These are phyloP conservation scores for Clarias magur DNA, from an alignment of 2,113 vertebrate genomes.

Conservation along the genomic window DNA sequence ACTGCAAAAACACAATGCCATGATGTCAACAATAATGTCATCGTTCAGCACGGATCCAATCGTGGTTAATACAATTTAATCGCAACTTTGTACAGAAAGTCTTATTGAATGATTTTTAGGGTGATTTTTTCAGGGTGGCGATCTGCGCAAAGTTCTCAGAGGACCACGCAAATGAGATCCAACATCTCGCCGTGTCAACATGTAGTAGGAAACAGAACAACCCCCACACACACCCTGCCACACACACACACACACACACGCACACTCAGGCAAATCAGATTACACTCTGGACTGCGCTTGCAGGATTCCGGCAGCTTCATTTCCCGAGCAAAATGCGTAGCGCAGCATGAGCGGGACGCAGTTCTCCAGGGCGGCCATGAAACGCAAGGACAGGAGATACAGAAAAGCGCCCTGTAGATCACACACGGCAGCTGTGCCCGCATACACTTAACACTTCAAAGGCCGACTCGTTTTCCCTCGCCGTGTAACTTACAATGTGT, in stretches of 20 bases:
- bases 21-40: neutral
- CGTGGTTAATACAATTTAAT: neutral
- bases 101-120: neutral
- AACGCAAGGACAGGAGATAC: slow-evolving; percentile 20
- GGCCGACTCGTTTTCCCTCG: slow-evolving; percentile 47
- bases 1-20: neutral
- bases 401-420: slow-evolving; percentile 31
- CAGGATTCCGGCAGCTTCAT: neutral
- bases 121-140: too few relatives aligned
- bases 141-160: neutral
- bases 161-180: neutral
- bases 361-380: neutral
- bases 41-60: neutral
- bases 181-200: neutral
- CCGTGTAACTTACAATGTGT: slow-evolving; percentile 37
- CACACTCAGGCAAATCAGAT: neutral
- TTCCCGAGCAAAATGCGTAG: neutral
- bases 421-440: slow-evolving; percentile 31
- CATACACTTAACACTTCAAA: slow-evolving; percentile 50
- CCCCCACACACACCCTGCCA: too few relatives aligned
- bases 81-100: too few relatives aligned
- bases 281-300: neutral
- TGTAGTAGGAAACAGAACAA: neutral
- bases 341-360: neutral
- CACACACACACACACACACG: neutral